Conservation (phyloP, 1,140 invertebrate species). For the Pogonomyrmex barbatus region DNA sequence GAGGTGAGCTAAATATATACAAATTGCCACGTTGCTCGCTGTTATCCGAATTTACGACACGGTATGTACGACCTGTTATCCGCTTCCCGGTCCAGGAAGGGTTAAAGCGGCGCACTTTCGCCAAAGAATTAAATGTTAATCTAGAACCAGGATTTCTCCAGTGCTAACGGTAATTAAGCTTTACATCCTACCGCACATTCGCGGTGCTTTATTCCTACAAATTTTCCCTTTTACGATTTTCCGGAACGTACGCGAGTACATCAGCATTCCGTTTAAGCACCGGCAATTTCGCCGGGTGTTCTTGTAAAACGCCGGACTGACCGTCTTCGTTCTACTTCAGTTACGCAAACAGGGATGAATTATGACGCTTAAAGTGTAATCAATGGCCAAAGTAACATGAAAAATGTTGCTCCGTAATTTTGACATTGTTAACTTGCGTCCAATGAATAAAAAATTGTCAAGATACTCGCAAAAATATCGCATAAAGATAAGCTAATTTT, state of each 20-base stretch:
- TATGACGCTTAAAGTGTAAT: background rate
- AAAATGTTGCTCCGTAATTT: background rate
- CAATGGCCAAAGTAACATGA: background rate
- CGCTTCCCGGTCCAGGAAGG: background rate
- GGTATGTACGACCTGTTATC: slow-evolving; percentile 5
- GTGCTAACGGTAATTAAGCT: slow-evolving; percentile 70
- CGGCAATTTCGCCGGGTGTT: slow-evolving; percentile 26
- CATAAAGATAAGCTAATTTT: background rate
- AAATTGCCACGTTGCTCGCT: slow-evolving; percentile 17
- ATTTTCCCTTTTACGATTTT: slow-evolving; percentile 59
- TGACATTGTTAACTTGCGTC: background rate
- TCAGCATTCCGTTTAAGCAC: slow-evolving; percentile 44
- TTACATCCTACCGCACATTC: slow-evolving; percentile 57
- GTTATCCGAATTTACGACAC: slow-evolving; percentile 49
- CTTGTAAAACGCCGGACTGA: slow-evolving; percentile 20
- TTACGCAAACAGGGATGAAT: slow-evolving; percentile 24
- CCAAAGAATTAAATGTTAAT: slow-evolving; percentile 64
- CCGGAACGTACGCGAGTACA: slow-evolving; percentile 30
- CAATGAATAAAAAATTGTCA: background rate
- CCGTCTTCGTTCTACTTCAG: slow-evolving; percentile 23
- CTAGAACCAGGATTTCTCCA: slow-evolving; percentile 49
- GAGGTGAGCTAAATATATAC: background rate
- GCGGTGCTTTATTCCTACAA: slow-evolving; percentile 45
- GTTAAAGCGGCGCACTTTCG: slow-evolving; percentile 35
- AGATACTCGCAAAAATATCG: background rate